Evolutionary conservation across 2,797 vertebrate species (phyloP).

Genomic region (Yasuhikotakia modesta): DNA sequence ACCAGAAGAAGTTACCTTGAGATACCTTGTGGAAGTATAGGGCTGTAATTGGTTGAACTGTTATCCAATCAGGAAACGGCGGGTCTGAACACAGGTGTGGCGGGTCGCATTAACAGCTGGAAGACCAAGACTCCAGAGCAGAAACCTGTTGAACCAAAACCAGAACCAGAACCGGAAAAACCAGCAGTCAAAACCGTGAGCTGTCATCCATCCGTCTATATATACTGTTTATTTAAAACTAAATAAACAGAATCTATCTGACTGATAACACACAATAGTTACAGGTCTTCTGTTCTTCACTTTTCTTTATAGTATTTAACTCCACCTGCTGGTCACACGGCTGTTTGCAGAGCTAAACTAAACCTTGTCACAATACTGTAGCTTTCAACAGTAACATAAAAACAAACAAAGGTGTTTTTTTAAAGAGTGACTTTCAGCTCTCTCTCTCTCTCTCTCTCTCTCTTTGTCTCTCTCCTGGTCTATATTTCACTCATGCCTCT

Average conservation of each 20-base stretch:
- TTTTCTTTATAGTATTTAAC: not conserved
- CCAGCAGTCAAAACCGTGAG: conserved; percentile 38
- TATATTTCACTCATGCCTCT: no score
- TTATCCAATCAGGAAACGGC: conserved; percentile 80
- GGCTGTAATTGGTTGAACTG: not conserved
- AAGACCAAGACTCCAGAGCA: conserved; percentile 84
- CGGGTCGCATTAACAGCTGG: conserved; percentile 89
- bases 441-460: not conserved
- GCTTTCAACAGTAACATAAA: not conserved
- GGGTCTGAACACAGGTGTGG: conserved; percentile 84
- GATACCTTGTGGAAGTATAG: not conserved
- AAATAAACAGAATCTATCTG: no score
- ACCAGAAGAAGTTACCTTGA: not conserved
- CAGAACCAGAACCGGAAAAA: conserved; percentile 65
- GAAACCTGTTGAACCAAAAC: conserved; percentile 77
- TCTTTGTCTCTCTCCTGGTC: not conserved
- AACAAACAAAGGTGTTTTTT: not conserved
- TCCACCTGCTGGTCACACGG: conserved; percentile 25
- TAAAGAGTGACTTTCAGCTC: no score
- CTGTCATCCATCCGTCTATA: not conserved
- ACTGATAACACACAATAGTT: no score
- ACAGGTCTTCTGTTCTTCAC: no score
- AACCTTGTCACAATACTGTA: no score
- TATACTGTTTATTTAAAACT: no score
- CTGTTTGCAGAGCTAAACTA: no score